Base-by-base conservation (phyloP, 1,140 invertebrate species). In the Chlorops oryzae region DNA sequence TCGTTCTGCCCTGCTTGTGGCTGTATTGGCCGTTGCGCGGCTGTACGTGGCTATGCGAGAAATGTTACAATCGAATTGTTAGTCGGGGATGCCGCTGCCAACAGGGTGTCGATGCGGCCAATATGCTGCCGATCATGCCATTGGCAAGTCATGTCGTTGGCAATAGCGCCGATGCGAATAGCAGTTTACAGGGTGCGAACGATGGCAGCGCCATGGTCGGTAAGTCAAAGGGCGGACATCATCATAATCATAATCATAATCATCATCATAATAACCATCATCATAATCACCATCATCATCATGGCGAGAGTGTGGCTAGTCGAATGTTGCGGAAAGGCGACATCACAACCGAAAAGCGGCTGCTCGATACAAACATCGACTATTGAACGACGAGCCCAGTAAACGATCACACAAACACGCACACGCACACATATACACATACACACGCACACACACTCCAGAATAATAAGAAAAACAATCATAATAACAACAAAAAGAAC, bases 11-110 rank as follows among this genome's bases (percentile, higher is more conserved):
- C 52, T 95, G 92, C 74, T 78, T 96, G 51, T 85, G 87, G 72
- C 87, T 88, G 67, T 96, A 96, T 74, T 94, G 90, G 88, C 92
- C 92, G 47, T 80, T 92, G 67, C 81, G 84, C 62, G 88, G 85
- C 22, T 86, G 83, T 70, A 82, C 91, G 54, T 80, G 82, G 50
- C 75, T 83, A 43, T 85, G 85, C 72, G 90, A 91, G 70, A 78
- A 80, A 56, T 85, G 84, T 61, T 93, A 95, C 75, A 86, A 87
- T 51, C 79, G 83, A 54, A 84, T 85, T 70, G 81, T 81, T 9
- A 79, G 81, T 42, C 81, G 84, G 57, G 73, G 80, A 53, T 79
- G 78, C 71, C 77, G 75, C 57, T 81, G 79, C 70, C 73, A 77
- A 65, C 62, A 72, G 59, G 68, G 57, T 27, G 65, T 53, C 20